Evolutionary conservation across 2,797 vertebrate genomes (phyloP).

Genomic region (Hemitrygon akajei): DNA sequence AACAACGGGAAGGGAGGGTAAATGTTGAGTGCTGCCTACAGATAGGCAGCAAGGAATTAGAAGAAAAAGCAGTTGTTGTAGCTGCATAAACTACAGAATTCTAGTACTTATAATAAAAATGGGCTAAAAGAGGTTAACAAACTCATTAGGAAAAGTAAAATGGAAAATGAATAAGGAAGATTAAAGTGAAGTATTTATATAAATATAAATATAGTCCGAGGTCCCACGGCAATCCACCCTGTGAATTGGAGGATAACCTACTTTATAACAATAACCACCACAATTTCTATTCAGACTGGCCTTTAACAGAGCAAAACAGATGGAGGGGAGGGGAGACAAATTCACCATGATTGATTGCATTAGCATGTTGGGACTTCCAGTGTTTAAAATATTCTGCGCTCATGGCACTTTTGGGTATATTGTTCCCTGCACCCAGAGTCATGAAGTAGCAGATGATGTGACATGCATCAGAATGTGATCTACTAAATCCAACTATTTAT

Average conservation of each 20-base stretch:
- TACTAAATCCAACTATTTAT: neutral
- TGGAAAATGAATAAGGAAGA: conserved; percentile 10
- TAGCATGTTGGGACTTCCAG: neutral
- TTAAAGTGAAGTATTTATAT: conserved; percentile 15
- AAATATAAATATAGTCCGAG: neutral
- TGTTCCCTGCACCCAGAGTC: neutral
- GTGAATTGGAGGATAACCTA: neutral
- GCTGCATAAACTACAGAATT: neutral
- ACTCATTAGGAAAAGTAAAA: neutral
- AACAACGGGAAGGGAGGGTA: neutral
- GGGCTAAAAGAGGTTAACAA: neutral
- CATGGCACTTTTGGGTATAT: neutral
- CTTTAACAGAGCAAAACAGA: no score
- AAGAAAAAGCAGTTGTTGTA: neutral
- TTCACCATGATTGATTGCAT: neutral
- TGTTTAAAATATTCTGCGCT: no score
- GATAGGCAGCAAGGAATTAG: neutral
- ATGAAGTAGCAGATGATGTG: neutral
- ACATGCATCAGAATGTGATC: no score
- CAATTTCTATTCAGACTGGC: no score
- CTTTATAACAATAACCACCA: neutral
- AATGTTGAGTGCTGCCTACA: neutral
- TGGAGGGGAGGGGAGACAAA: neutral
- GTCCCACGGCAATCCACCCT: neutral
- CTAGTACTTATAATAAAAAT: neutral